A percentile compares a stretch with the other conserved stretches of the same genome.
phyloP scores from a whole-genome alignment of 2,888 invertebrate species.

The Hemithea aestivaria region DNA sequence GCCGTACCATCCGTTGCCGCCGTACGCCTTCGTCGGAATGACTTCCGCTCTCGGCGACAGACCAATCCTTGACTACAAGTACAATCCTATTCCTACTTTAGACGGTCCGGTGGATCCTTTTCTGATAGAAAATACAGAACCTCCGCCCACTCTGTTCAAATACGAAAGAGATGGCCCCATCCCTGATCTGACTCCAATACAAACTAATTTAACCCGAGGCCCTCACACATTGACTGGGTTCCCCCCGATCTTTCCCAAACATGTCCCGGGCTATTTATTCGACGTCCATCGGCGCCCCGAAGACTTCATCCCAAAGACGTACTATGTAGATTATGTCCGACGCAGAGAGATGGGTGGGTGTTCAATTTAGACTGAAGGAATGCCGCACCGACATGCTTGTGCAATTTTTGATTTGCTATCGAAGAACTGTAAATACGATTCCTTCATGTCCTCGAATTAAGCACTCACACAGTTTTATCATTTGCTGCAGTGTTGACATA shows the following conservation, averaged over 20 bases:
- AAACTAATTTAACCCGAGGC: conserved; percentile 56
- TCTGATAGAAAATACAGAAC: conserved; percentile 51
- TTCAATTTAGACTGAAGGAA: conserved; percentile 73
- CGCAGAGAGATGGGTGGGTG: conserved; percentile 76
- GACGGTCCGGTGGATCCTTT: conserved; percentile 66
- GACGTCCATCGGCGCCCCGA: conserved; percentile 65
- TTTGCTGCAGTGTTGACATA: conserved; percentile 48
- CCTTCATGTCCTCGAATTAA: conserved; percentile 69
- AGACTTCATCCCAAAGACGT: conserved; percentile 72
- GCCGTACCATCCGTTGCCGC: conserved; percentile 59
- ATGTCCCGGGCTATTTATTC: conserved; percentile 72
- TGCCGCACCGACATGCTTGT: conserved; percentile 51
- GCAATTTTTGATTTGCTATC: conserved; percentile 44
- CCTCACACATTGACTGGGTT: conserved; percentile 67
- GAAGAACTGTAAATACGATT: conserved; percentile 51
- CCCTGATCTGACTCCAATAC: conserved; percentile 56
- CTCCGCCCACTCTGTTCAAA: conserved; percentile 62
- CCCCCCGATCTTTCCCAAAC: conserved; percentile 70
- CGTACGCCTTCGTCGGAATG: conserved; percentile 68
- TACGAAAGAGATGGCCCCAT: conserved; percentile 70
- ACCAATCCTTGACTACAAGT: conserved; percentile 63
- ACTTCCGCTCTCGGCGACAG: conserved; percentile 64
- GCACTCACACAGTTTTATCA: conserved; percentile 62
- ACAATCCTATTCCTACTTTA: conserved; percentile 60
- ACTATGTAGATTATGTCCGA: conserved; percentile 76